Conservation (phyloP, 2,113 vertebrate genomes). For the Beaufortia kweichowensis region DNA sequence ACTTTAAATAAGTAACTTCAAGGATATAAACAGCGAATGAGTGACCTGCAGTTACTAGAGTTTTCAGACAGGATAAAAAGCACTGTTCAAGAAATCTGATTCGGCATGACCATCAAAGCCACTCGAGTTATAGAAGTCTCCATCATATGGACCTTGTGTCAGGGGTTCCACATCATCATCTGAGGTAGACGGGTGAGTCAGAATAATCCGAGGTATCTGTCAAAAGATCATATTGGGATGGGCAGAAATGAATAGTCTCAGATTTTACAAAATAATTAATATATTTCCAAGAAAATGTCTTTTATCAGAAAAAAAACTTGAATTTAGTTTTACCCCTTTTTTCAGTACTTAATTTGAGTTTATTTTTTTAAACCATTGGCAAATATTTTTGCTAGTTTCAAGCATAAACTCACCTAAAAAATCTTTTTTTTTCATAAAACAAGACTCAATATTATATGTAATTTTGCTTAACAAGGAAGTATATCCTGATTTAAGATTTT, state of each 20-base stretch:
- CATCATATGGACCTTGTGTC: conserved; percentile 66
- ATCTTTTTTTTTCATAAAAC: too few relatives aligned
- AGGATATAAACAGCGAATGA: not conserved
- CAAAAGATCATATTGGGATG: conserved; percentile 39
- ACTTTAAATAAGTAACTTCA: not conserved
- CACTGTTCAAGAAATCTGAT: conserved; percentile 67
- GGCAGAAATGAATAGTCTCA: conserved; percentile 5
- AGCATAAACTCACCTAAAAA: too few relatives aligned
- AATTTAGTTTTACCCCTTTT: too few relatives aligned
- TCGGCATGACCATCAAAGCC: conserved; percentile 46
- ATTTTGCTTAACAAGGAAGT: too few relatives aligned
- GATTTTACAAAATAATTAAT: not conserved
- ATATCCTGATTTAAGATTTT: too few relatives aligned
- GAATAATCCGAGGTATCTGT: conserved; percentile 83
- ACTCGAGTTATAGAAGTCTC: conserved; percentile 54
- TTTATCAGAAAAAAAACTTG: too few relatives aligned
- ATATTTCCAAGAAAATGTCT: too few relatives aligned
- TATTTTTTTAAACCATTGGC: too few relatives aligned
- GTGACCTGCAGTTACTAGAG: not conserved
- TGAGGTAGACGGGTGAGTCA: conserved; percentile 83
- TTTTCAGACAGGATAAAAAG: conserved; percentile 72
- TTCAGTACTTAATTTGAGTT: too few relatives aligned
- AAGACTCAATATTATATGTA: too few relatives aligned
- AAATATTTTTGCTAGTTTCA: too few relatives aligned
- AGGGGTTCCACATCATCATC: conserved; percentile 78